Percentiles rank a stretch among this genome's conserved stretches.
Evolutionary conservation across 2,113 vertebrate genomes (phyloP).

Genomic region (Pseudorectes ferrugineus): DNA sequence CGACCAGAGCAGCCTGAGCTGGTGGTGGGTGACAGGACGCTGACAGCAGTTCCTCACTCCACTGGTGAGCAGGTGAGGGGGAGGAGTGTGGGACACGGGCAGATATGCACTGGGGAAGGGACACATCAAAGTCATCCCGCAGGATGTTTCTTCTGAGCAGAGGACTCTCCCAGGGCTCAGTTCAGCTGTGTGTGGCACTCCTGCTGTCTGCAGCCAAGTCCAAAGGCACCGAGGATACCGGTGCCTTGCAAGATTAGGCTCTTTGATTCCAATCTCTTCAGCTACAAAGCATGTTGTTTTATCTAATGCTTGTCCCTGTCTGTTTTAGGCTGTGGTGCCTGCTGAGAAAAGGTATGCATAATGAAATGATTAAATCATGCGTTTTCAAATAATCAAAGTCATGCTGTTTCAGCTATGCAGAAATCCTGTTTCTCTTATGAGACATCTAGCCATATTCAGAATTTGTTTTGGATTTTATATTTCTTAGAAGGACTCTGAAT

Average conservation of each 20-base stretch:
- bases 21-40: background rate
- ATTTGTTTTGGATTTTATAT: slow-evolving; percentile 29
- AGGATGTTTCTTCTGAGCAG: background rate
- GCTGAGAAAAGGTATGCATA: slow-evolving; percentile 56
- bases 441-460: background rate
- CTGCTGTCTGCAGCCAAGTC: background rate
- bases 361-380: slow-evolving; percentile 60
- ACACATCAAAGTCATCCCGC: background rate
- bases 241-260: background rate
- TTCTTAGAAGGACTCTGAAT: slow-evolving; percentile 17
- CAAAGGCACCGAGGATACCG: background rate
- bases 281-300: slow-evolving; percentile 21
- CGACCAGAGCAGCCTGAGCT: background rate
- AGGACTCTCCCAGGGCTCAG: background rate
- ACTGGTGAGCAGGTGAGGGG: background rate
- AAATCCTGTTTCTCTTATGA: slow-evolving; percentile 25
- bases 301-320: slow-evolving; percentile 33
- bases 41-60: background rate
- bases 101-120: background rate
- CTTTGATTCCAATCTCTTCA: slow-evolving; percentile 23
- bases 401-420: slow-evolving; percentile 35
- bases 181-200: background rate
- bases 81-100: background rate
- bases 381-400: slow-evolving; percentile 41
- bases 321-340: slow-evolving; percentile 28